Evolutionary conservation across 2,888 invertebrate species (phyloP).

Genomic region (Synergus laeviventris): DNA sequence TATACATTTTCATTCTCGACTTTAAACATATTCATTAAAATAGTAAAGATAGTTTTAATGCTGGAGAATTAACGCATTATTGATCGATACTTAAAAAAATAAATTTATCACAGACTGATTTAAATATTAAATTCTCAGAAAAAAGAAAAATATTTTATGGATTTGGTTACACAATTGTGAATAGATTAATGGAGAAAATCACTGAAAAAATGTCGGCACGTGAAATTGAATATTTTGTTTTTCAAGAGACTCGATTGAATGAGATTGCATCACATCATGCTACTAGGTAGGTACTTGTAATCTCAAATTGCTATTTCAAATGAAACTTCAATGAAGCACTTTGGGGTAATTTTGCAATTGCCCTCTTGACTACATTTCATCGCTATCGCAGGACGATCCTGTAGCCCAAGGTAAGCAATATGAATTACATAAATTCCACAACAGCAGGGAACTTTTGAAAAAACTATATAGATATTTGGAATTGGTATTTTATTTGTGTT

Average conservation of each 20-base stretch:
- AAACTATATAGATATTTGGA: no score
- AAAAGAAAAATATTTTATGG: background rate
- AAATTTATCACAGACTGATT: background rate
- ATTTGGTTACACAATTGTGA: background rate
- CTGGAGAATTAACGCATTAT: no score
- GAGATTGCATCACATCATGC: slow-evolving; percentile 23
- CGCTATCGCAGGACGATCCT: slow-evolving; percentile 19
- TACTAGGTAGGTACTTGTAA: slow-evolving; percentile 24
- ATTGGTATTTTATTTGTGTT: no score
- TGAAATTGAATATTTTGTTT: slow-evolving; percentile 17
- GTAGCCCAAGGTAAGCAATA: no score
- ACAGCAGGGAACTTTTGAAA: no score
- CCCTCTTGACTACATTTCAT: slow-evolving; percentile 12
- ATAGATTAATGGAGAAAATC: background rate
- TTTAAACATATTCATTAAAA: no score
- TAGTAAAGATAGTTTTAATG: no score
- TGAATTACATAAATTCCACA: no score
- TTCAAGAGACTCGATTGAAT: slow-evolving; percentile 18
- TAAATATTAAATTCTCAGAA: background rate
- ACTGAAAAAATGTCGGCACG: background rate
- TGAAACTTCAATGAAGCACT: slow-evolving; percentile 26
- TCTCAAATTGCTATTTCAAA: slow-evolving; percentile 27
- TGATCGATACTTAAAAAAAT: no score
- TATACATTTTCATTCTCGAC: no score
- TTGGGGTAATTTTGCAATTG: slow-evolving; percentile 34